Base-by-base conservation (phyloP, 1,140 invertebrate genomes). In the Brachionus angularis region DNA sequence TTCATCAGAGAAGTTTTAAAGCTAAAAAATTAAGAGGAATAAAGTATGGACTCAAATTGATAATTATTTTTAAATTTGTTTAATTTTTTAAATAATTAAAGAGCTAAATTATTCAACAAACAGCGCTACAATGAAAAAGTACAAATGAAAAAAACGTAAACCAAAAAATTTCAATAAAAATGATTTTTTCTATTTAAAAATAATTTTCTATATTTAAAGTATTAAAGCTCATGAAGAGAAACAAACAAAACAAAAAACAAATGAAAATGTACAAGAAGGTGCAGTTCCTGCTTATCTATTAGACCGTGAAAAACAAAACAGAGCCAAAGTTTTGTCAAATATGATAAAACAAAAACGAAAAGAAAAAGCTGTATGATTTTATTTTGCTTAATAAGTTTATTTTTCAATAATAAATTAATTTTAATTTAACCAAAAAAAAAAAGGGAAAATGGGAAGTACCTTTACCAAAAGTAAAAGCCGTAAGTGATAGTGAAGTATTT, bases 381-480 rank as follows among this genome's bases (percentile, higher is more conserved):
- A n/a, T n/a, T n/a, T n/a, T n/a, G n/a, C n/a, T n/a, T n/a, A n/a
- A n/a, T n/a, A n/a, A n/a, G n/a, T n/a, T n/a, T n/a, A n/a, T n/a
- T n/a, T 83, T 84, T 77, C 77, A 33, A 21, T 12, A 7, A 12
- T 53, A n/a, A 42, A 21, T 46, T 3, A 50, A 18, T 5, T 69
- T 31, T n/a, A 64, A 21, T 72, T 12, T 47, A 73, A 79, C n/a
- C 73, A 84, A 83, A n/a, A n/a, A n/a, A n/a, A n/a, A n/a, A n/a
- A n/a, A n/a, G n/a, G 96, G 95, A 0, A 99, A 99, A 86, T 99
- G 95, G 94, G 91, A 98, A 77, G 96, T 99, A 0, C 96, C 96
- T 0, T 89, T 99, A 76, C 96, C 96, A 0, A 98, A 98, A 87
- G 95, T 99, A 0, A 86, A 88, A 78, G 93, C 93, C 1, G 92